Evolutionary conservation across 2,797 vertebrate species (phyloP).

Genomic region (Danio aesculapii): DNA sequence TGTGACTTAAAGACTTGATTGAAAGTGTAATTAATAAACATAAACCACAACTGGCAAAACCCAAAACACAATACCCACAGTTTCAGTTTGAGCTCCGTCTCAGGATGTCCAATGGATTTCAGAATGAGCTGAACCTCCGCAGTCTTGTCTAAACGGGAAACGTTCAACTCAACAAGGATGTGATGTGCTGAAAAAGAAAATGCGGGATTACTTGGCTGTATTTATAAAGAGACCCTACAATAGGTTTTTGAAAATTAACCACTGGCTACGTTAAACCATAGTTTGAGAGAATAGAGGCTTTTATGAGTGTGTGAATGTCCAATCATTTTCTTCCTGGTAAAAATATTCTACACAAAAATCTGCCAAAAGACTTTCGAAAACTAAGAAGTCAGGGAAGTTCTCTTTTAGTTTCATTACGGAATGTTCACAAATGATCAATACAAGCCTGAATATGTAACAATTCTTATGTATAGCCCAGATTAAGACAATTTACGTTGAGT

Average conservation of each 20-base stretch:
- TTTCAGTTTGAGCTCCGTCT: slow-evolving; percentile 65
- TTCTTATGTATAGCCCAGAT: not conserved
- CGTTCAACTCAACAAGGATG: slow-evolving; percentile 77
- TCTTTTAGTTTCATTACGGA: too few species aligned
- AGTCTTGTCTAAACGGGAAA: slow-evolving; percentile 73
- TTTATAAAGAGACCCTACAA: not conserved
- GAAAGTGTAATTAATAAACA: not conserved
- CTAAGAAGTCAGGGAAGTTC: too few species aligned
- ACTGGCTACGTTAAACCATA: too few species aligned
- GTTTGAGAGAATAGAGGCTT: too few species aligned
- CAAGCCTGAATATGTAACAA: not conserved
- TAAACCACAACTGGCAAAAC: not conserved
- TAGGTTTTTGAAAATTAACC: too few species aligned
- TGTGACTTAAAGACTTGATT: not conserved
- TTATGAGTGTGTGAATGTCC: too few species aligned
- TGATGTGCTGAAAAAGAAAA: slow-evolving; percentile 72
- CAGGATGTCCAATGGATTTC: slow-evolving; percentile 54
- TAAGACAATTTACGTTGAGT: not conserved
- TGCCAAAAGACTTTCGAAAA: too few species aligned
- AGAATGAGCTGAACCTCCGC: slow-evolving; percentile 77
- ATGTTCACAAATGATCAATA: too few species aligned
- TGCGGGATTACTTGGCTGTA: not conserved
- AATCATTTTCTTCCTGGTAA: too few species aligned
- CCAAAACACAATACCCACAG: slow-evolving; percentile 70
- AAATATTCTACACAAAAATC: too few species aligned